These are phyloP conservation scores for Pipistrellus kuhlii DNA, from an alignment of 2,797 vertebrate species.

Conservation along the genomic window DNA sequence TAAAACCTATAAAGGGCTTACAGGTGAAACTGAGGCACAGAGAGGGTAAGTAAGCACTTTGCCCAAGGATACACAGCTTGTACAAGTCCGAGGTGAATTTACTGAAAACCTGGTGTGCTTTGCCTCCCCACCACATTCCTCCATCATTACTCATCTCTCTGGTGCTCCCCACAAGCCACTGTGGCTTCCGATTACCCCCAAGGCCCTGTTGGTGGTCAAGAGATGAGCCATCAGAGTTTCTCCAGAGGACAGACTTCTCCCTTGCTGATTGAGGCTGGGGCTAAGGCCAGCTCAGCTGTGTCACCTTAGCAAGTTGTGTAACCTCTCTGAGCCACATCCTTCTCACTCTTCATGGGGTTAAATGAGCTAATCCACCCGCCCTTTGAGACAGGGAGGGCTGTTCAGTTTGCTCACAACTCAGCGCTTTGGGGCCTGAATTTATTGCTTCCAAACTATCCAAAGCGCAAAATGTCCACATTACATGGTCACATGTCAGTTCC, in stretches of 20 bases:
- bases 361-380: background rate
- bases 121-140: background rate
- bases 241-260: background rate
- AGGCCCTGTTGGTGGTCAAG: background rate
- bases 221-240: background rate
- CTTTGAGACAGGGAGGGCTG: background rate
- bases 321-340: background rate
- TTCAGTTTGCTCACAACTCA: conserved; percentile 22
- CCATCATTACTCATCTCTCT: background rate
- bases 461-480: conserved; percentile 31
- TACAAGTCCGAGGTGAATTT: accelerated
- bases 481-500: conserved; percentile 19
- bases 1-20: background rate
- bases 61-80: background rate
- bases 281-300: background rate
- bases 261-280: background rate
- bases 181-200: background rate
- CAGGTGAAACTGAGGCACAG: background rate
- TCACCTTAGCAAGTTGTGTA: background rate
- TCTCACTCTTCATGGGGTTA: background rate
- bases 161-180: background rate
- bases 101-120: accelerated
- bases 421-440: background rate
- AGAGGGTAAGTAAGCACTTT: background rate
- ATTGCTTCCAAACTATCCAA: conserved; percentile 34